Conservation (phyloP, 2,797 vertebrate species). For the Spinus pinus region DNA sequence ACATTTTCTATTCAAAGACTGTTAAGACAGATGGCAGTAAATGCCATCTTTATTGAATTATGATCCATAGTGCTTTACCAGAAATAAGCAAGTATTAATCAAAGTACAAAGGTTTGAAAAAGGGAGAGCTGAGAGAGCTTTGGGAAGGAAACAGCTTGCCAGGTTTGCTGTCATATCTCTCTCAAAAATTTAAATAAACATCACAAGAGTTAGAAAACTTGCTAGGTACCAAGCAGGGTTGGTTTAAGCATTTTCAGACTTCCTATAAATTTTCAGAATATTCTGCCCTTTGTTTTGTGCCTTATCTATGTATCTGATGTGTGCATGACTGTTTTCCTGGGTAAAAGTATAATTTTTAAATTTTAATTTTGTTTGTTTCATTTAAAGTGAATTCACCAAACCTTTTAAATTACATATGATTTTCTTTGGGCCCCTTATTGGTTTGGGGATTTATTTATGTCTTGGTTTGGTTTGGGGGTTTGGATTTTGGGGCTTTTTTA, state of each 20-base stretch:
- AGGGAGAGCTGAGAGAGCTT: background rate
- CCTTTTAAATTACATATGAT: background rate
- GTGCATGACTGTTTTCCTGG: background rate
- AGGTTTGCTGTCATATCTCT: background rate
- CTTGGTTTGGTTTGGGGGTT: background rate
- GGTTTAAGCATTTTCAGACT: background rate
- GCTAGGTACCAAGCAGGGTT: background rate
- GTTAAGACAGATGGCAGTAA: slow-evolving; percentile 63
- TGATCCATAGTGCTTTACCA: slow-evolving; percentile 55
- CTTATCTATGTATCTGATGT: background rate
- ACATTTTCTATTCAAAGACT: slow-evolving; percentile 63
- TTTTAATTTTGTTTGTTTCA: background rate
- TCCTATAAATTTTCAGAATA: background rate
- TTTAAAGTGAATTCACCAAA: background rate
- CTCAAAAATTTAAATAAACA: background rate
- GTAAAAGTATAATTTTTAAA: background rate
- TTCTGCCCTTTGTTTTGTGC: background rate
- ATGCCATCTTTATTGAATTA: slow-evolving; percentile 72
- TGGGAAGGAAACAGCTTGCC: background rate
- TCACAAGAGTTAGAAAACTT: background rate
- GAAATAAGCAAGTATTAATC: slow-evolving; percentile 71
- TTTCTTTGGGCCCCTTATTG: background rate
- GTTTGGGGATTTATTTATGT: background rate
- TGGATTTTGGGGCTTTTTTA: background rate
- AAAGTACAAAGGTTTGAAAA: slow-evolving; percentile 56